phyloP scores from a whole-genome alignment of 1,140 invertebrate genomes.

The Leptinotarsa defecta region DNA sequence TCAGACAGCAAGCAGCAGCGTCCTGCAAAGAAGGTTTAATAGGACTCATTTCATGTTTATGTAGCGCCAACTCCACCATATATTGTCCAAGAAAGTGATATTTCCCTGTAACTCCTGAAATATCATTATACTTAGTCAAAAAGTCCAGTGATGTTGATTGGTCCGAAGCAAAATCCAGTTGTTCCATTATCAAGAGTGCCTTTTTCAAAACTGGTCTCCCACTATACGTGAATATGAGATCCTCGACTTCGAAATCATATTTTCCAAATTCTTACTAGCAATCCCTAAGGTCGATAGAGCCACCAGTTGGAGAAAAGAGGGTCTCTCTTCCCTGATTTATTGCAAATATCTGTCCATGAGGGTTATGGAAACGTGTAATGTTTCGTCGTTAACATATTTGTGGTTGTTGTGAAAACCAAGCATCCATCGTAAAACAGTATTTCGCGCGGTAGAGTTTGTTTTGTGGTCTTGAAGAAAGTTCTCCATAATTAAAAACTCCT shows the following conservation, averaged over 20 bases:
- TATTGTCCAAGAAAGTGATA: slow-evolving; percentile 82
- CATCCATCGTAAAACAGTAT: slow-evolving; percentile 90
- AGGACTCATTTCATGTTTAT: slow-evolving; percentile 74
- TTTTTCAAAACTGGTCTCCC: slow-evolving; percentile 60
- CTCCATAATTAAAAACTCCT: slow-evolving; percentile 63
- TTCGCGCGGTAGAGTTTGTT: slow-evolving; percentile 81
- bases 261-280: slow-evolving; percentile 95
- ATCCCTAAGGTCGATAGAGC: slow-evolving; percentile 90
- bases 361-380: slow-evolving; percentile 85
- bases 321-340: slow-evolving; percentile 60
- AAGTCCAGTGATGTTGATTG: slow-evolving; percentile 88
- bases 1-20: slow-evolving; percentile 74
- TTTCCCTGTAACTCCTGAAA: slow-evolving; percentile 59
- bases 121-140: slow-evolving; percentile 72
- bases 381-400: slow-evolving; percentile 74
- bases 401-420: slow-evolving; percentile 91
- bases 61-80: slow-evolving; percentile 78
- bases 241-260: slow-evolving; percentile 84
- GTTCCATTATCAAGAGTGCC: slow-evolving; percentile 79
- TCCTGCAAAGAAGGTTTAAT: slow-evolving; percentile 81
- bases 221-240: slow-evolving; percentile 93
- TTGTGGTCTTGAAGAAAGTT: slow-evolving; percentile 69
- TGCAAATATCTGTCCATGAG: slow-evolving; percentile 92
- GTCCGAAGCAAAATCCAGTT: slow-evolving; percentile 81
- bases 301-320: slow-evolving; percentile 82